Percentiles rank a stretch among this genome's conserved stretches.
These are phyloP conservation scores for Drosophila mettleri DNA, from an alignment of 2,888 invertebrate species.

Conservation along the genomic window DNA sequence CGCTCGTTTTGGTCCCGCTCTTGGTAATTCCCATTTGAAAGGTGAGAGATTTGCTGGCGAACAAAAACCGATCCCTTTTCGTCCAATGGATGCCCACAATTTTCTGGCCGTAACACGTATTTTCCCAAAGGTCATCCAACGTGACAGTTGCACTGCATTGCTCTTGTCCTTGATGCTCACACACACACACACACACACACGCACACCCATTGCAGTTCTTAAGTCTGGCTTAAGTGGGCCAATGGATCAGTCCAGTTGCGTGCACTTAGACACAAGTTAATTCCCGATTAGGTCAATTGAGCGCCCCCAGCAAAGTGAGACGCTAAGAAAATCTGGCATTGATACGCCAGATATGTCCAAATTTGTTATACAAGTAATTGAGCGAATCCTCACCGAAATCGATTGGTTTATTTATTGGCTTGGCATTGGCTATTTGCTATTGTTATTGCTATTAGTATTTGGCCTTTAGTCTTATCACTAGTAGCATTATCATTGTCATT, in stretches of 20 bases:
- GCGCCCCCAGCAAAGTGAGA: constrained; percentile 3
- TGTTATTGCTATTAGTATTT: neutral
- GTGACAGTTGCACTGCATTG: constrained; percentile 54
- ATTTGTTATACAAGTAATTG: too few species aligned
- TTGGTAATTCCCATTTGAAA: constrained; percentile 75
- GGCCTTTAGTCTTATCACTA: too few species aligned
- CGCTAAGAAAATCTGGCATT: neutral
- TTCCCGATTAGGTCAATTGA: constrained; percentile 30
- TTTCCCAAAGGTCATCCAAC: constrained; percentile 76
- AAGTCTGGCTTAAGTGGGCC: constrained; percentile 56
- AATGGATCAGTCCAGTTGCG: constrained; percentile 34
- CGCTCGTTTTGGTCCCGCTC: constrained; percentile 7
- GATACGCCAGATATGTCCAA: neutral
- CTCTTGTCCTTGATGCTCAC: constrained; percentile 44
- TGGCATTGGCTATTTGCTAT: too few species aligned
- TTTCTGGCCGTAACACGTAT: constrained; percentile 58
- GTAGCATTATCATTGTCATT: too few species aligned
- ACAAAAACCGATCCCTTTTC: constrained; percentile 27
- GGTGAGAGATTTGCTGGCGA: constrained; percentile 63
- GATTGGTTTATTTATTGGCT: neutral
- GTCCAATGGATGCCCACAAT: constrained; percentile 45
- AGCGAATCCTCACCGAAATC: constrained; percentile 1
- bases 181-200: constrained; percentile 1
- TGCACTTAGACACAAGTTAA: constrained; percentile 40
- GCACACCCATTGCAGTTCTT: constrained; percentile 8